These are phyloP conservation scores for Armadillidium nasatum DNA, from an alignment of 1,140 invertebrate genomes.

Conservation along the genomic window DNA sequence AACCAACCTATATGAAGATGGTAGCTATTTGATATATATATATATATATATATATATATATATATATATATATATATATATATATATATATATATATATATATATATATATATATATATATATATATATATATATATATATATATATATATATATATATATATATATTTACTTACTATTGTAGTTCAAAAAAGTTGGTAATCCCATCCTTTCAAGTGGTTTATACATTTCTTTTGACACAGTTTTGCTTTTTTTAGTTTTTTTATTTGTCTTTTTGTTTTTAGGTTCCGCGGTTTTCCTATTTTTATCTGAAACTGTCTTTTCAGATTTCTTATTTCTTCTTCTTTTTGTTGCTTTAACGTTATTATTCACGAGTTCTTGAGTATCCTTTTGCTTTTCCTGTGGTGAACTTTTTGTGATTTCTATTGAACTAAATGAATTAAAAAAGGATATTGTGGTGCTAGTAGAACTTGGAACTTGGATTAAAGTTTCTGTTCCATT, in stretches of 20 bases:
- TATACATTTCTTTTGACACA: no score
- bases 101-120: neutral
- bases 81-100: slow-evolving; percentile 12
- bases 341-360: neutral
- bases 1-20: no score
- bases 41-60: no score
- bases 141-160: slow-evolving; percentile 9
- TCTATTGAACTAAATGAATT: neutral
- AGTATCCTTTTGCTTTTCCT: neutral
- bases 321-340: neutral
- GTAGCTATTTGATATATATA: no score
- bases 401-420: neutral
- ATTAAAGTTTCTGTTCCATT: no score
- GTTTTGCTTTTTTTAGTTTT: no score
- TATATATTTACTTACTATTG: no score
- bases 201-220: no score
- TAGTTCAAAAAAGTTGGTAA: no score
- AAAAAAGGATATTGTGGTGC: neutral
- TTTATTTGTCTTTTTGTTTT: no score
- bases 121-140: slow-evolving; percentile 14
- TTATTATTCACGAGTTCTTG: neutral
- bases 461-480: neutral
- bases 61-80: neutral
- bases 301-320: neutral
- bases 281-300: neutral